Base-by-base conservation (phyloP, 2,888 invertebrate species). In the Plebejus anna region DNA sequence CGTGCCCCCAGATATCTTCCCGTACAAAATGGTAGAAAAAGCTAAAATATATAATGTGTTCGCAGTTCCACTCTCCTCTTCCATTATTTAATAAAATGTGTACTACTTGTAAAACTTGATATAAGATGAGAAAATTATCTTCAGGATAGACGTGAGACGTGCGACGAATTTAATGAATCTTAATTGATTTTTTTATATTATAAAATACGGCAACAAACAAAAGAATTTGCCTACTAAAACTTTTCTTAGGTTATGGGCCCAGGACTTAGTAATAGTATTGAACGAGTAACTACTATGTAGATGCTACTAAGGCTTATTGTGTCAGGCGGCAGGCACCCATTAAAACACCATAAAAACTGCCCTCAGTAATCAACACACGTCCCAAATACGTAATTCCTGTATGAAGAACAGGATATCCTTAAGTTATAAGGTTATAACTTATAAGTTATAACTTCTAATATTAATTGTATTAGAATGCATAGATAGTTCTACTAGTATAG, bases 331-430 rank as follows among this genome's bases (percentile, higher is more conserved):
- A 66, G 66, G 66, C 66, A 32, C 32, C 11, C 66, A 66, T 32
- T 66, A 32, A 66, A 32, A 28, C 32, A 66, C 66, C 47, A 71
- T 47, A 71, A 42, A 42, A 38, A 9, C 42, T 71, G 28, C 28
- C 72, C 73, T 73, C 32, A 55, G 73, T 73, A 73, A 55, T 51
- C 73, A 28, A 55, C 47, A 55, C 32, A 73, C 55, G 73, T 73
- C 28, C 73, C 7, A 16, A 55, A 32, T 47, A n/a, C 47, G 42
- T 13, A 28, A 22, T 73, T 28, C 72, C 72, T 72, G 22, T 51
- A 70, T 42, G 71, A 22, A 72, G 72, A 72, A 28, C 32, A 72
- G 72, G 72, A 72, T 72, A 51, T 72, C 72, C 72, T 47, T n/a
- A n/a, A n/a, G n/a, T n/a, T n/a, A n/a, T n/a, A n/a, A n/a, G n/a